Evolutionary conservation across 2,113 vertebrate genomes (phyloP), one percentile per base, ranked within the genome.

Genomic region (Ardeotis arabs): DNA sequence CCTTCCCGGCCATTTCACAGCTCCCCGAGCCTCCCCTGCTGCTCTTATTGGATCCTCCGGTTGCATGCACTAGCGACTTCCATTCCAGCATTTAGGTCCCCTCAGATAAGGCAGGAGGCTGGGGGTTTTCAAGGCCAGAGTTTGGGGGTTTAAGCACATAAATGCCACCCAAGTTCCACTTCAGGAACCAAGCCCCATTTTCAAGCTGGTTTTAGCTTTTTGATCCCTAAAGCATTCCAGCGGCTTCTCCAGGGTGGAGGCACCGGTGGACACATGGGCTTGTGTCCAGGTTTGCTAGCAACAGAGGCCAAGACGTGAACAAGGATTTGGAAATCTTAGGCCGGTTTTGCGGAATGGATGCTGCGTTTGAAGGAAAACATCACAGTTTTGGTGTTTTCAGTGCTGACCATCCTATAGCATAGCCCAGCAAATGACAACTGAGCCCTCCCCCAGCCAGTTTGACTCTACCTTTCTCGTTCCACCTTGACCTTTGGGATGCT

Each of bases 241-340:
- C 7, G 9, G 8, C 45, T 81, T 70, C 68, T 31, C 27, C 24
- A 15, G 9, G 7, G 14, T 44, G 35, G 29, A 29, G 29, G 39
- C 16, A 29, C n/a, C 9, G 7, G 2, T 5, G 59, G 11, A 78
- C 37, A 72, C 0, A 0, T n/a, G 53, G 44, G 35, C 37, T 91
- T 24, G 33, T 35, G 35, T 19, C 7, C 1, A 63, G 39, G 2
- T 6, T 35, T 39, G 47, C 37, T 52, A n/a, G 27, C 24, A 52
- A 56, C 28, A 50, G 10, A 78, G 45, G 6, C 53, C 28, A 17
- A 55, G 53, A 44, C 15, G 19, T 28, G 11, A 72, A 27, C 31
- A 11, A 64, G 15, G 23, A 17, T 72, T 78, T n/a, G 28, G 44
- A 79, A 84, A 29, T 9, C 19, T 52, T 21, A 10, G 6, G 15